Evolutionary conservation across 1,140 invertebrate genomes (phyloP).

Genomic region (Hermetia illucens): DNA sequence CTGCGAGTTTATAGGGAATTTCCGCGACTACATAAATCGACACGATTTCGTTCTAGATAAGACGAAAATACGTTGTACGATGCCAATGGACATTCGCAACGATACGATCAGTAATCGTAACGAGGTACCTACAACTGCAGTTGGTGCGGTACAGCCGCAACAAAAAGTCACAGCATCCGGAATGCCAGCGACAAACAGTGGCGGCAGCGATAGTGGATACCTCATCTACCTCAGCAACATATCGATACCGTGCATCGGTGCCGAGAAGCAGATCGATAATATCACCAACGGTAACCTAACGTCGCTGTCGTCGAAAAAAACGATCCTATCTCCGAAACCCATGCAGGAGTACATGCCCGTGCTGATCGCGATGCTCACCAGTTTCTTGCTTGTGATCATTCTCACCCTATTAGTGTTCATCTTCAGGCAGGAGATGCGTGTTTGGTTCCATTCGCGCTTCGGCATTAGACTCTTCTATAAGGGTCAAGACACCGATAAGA

Average conservation of each 20-base stretch:
- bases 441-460: conserved; percentile 81
- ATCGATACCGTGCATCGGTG: conserved; percentile 38
- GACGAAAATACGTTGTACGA: conserved; percentile 33
- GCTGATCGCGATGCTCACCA: conserved; percentile 50
- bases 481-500: conserved; percentile 52
- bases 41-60: conserved; percentile 49
- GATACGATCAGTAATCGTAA: conserved; percentile 36
- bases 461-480: conserved; percentile 69
- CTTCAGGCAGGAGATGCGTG: conserved; percentile 73
- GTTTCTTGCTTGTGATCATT: conserved; percentile 50
- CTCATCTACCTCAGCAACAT: conserved; percentile 38
- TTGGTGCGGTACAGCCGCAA: conserved; percentile 15
- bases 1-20: conserved; percentile 65
- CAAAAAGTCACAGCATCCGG: conserved; percentile 15
- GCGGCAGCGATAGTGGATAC: conserved; percentile 29
- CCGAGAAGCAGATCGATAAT: conserved; percentile 49
- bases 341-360: conserved; percentile 68
- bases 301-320: conserved; percentile 25
- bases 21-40: conserved; percentile 61
- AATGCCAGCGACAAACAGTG: conserved; percentile 1
- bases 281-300: conserved; percentile 16
- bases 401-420: conserved; percentile 59
- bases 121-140: conserved; percentile 26
- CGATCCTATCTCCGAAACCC: conserved; percentile 29
- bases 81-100: too few species aligned